Base-by-base conservation (phyloP, 2,113 vertebrate species). In the Laterallus jamaicensis region DNA sequence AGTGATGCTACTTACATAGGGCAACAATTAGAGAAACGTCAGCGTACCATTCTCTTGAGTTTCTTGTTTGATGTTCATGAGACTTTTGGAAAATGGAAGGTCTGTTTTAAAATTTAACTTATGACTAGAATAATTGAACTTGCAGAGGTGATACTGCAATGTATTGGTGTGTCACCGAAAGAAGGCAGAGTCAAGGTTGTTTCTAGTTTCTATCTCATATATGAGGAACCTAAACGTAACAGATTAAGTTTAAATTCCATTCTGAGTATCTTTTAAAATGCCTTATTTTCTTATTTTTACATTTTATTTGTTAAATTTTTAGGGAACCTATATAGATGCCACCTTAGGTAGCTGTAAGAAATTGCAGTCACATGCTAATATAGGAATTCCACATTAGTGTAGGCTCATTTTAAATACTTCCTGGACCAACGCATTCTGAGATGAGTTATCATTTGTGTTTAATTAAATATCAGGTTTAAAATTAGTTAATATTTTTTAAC, bases 341-440 rank as follows among this genome's bases (percentile, higher is more conserved):
- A 21, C 18, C 1, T 1, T 29, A 74, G 67, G 7, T 32, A 85
- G 10, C 31, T 82, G 4, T 44, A 52, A 70, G 60, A 87, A 75
- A 19, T 3, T 21, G 2, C 26, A 82, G 26, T 69, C 5, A 1
- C 0, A 0, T 0, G 1, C 14, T 82, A 77, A 59, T 49, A 32
- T 0, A 32, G 52, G 35, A 91, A 24, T 90, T 70, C 21, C 8
- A 11, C 4, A 12, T 28, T 56, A 60, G 3, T 11, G 4, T 42
- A 63, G 17, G 5, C 56, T 81, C 15, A 22, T 29, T 59, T 12
- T 19, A 47, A 59, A 5, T 31, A 25, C 74, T 84, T 82, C 10
- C 21, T 74, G 28, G 52, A 47, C 26, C 24, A 44, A 79, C 56
- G 12, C 29, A 42, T 55, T 87, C 66, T 71, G 9, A 35, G 31